Base-by-base conservation (phyloP, 2,888 invertebrate species). In the Metopia argyrocephala region DNA sequence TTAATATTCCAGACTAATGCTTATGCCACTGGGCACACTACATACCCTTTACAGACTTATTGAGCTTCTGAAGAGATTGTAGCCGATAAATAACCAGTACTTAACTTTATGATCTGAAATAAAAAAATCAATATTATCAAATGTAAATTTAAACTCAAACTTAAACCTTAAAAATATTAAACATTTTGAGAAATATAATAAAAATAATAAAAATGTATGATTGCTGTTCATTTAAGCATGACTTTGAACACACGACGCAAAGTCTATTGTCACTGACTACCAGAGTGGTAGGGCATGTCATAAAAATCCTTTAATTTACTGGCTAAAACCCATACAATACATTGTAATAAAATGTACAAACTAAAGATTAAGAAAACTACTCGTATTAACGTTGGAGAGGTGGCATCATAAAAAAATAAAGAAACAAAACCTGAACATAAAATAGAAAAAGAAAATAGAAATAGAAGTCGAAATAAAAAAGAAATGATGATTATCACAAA, bases 221-320 rank as follows among this genome's bases (percentile, higher is more conserved):
- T 31, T 64, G 56, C 21, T 46, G n/a, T 56, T 27, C 12, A 1
- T 12, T n/a, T 0, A 1, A 45, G 12, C 15, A n/a, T n/a, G n/a
- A 21, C 7, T 46, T 62, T 62, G 45, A 27, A 15, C n/a, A 5
- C 18, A 62, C 27, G 27, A 28, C 46, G 3, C 25, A 25, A 48
- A 4, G 20, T 18, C 48, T 48, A 18, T 48, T 18, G 48, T n/a
- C 6, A 48, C 6, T 6, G 18, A n/a, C 4, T 20, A 45, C 5
- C 1, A n/a, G 27, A 48, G 9, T 46, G 54, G 15, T 28, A 3
- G 20, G 9, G 21, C 27, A 54, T 45, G 54, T 54, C 28, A 54
- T 52, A 15, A 48, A 81, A 78, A 81, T 81, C 74, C 81, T 70
- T 66, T 66, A 74, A 78, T 78, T 81, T 78, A 78, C 66, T 70